A percentile compares a stretch with the other conserved stretches of the same genome.
These are phyloP conservation scores for Daptonema setosum DNA, from an alignment of 2,888 invertebrate genomes.

Conservation along the genomic window DNA sequence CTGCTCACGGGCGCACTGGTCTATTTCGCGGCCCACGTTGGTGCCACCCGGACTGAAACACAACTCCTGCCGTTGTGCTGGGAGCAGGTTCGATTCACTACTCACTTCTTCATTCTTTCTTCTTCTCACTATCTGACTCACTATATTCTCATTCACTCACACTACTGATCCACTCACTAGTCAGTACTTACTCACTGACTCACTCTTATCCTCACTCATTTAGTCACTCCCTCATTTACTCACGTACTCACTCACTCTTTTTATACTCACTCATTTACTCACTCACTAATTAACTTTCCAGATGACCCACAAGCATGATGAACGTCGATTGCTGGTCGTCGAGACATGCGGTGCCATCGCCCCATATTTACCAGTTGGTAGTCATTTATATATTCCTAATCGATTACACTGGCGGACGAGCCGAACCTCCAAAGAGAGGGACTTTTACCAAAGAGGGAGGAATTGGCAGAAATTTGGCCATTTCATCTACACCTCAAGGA, in stretches of 20 bases:
- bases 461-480: too few species aligned
- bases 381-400: neutral
- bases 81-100: constrained; percentile 41
- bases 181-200: too few species aligned
- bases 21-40: constrained; percentile 31
- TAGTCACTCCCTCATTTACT: too few species aligned
- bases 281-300: constrained; percentile 28
- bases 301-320: constrained; percentile 44
- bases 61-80: constrained; percentile 49
- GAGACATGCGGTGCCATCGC: constrained; percentile 46
- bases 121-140: neutral
- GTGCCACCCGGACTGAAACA: constrained; percentile 38
- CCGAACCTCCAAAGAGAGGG: too few species aligned
- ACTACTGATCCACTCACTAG: too few species aligned
- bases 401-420: too few species aligned
- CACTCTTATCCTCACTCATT: too few species aligned
- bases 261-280: too few species aligned
- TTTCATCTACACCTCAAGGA: too few species aligned
- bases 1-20: neutral
- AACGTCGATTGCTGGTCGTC: constrained; percentile 44
- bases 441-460: too few species aligned
- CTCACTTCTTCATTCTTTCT: too few species aligned
- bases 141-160: neutral
- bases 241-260: too few species aligned
- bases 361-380: constrained; percentile 41